phyloP scores from a whole-genome alignment of 92 coral and sea anemone species.

The Actinernus sp. region DNA sequence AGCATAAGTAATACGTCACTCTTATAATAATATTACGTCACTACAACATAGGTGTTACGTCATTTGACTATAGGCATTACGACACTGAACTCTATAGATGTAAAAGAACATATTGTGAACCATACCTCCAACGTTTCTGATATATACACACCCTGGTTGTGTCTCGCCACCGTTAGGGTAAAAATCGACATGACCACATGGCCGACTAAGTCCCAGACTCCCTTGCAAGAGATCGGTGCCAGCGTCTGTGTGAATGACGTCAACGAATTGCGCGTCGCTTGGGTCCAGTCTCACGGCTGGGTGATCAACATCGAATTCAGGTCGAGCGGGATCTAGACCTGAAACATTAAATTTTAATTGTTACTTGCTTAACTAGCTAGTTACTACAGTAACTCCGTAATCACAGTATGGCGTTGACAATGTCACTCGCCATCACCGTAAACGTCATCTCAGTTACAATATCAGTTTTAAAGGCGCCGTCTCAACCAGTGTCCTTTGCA shows the following conservation, averaged over 20 bases:
- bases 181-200: slow-evolving; percentile 94
- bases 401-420: too few relatives aligned
- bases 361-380: not conserved
- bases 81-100: too few relatives aligned
- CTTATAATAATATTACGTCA: too few relatives aligned
- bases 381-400: not conserved
- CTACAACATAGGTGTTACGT: too few relatives aligned
- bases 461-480: too few relatives aligned
- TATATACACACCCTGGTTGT: slow-evolving; percentile 89
- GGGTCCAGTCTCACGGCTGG: slow-evolving; percentile 87
- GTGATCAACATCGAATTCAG: slow-evolving; percentile 75
- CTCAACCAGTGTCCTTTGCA: too few relatives aligned
- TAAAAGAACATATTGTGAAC: too few relatives aligned
- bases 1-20: too few relatives aligned
- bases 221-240: slow-evolving; percentile 44
- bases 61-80: too few relatives aligned
- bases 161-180: slow-evolving; percentile 95
- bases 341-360: not conserved
- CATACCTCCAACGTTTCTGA: slow-evolving; percentile 46
- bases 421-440: too few relatives aligned
- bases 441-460: too few relatives aligned
- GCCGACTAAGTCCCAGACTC: slow-evolving; percentile 80
- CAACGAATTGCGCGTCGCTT: slow-evolving; percentile 91
- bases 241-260: slow-evolving; percentile 92
- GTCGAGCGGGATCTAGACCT: slow-evolving; percentile 98